These are phyloP conservation scores for Tetheella fluctuosa DNA, from an alignment of 2,888 invertebrate genomes.

Conservation along the genomic window DNA sequence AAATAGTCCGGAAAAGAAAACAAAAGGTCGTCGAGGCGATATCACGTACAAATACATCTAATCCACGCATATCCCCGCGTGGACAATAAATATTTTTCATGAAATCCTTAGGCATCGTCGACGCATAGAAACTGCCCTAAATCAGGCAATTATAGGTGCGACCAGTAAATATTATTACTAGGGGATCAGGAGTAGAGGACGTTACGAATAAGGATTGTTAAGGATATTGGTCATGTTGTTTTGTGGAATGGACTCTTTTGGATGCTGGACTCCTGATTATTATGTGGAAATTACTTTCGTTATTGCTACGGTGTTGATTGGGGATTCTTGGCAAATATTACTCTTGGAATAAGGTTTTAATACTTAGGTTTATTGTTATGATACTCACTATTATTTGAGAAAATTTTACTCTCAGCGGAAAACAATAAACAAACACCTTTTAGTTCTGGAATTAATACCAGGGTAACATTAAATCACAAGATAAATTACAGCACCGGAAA, in stretches of 20 bases:
- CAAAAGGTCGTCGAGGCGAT: constrained; percentile 43
- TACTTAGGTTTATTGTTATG: neutral
- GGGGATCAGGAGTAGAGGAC: constrained; percentile 60
- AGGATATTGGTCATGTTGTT: constrained; percentile 39
- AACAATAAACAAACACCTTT: constrained; percentile 31
- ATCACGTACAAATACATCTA: constrained; percentile 80
- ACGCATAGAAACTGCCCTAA: constrained; percentile 81
- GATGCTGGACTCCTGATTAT: constrained; percentile 33
- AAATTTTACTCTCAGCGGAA: constrained; percentile 14
- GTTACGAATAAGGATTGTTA: constrained; percentile 32
- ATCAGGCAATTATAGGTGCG: constrained; percentile 82
- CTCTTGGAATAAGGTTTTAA: too few species aligned
- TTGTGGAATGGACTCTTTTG: constrained; percentile 39
- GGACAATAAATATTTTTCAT: constrained; percentile 81
- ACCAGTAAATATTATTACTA: constrained; percentile 76
- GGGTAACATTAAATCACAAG: constrained; percentile 52
- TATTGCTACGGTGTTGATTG: constrained; percentile 21
- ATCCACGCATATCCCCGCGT: constrained; percentile 66
- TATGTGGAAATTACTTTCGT: constrained; percentile 35
- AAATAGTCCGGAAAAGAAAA: constrained; percentile 28
- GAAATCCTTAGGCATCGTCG: constrained; percentile 69
- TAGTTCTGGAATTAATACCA: constrained; percentile 42
- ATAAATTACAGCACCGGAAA: constrained; percentile 64
- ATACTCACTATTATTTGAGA: neutral
- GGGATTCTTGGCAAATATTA: neutral